Evolutionary conservation across 2,888 invertebrate genomes (phyloP).

Genomic region (Plusia festucae): DNA sequence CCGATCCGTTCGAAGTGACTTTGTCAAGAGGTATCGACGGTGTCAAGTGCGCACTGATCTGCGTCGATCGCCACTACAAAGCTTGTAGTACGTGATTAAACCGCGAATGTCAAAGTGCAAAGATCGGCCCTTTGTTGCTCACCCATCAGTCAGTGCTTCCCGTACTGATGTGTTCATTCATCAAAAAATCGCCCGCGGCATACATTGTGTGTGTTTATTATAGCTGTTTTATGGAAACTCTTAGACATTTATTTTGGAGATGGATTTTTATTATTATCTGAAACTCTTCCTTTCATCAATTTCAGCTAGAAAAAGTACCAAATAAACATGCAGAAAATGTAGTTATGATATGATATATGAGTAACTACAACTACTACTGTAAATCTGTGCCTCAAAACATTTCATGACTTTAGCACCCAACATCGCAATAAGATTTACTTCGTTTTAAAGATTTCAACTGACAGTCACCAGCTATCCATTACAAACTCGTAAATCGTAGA

Average conservation of each 20-base stretch:
- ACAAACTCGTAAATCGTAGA: slow-evolving; percentile 32
- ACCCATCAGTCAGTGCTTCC: slow-evolving; percentile 78
- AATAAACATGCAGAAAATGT: too few relatives aligned
- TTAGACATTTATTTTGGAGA: slow-evolving; percentile 22
- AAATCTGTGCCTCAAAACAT: too few relatives aligned
- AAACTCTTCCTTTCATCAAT: too few relatives aligned
- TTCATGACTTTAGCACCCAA: too few relatives aligned
- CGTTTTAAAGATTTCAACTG: slow-evolving; percentile 8
- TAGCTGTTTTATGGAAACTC: slow-evolving; percentile 44
- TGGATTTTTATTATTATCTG: slow-evolving; percentile 27
- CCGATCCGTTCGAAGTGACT: slow-evolving; percentile 75
- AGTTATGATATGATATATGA: too few relatives aligned
- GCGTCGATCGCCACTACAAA: slow-evolving; percentile 70
- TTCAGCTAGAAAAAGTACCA: too few relatives aligned
- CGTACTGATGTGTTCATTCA: slow-evolving; percentile 81
- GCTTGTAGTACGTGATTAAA: slow-evolving; percentile 87
- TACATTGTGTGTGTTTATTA: slow-evolving; percentile 58
- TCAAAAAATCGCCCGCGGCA: slow-evolving; percentile 79
- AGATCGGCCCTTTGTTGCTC: slow-evolving; percentile 83
- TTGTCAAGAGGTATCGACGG: slow-evolving; percentile 79
- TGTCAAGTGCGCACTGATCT: slow-evolving; percentile 83
- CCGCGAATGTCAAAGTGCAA: slow-evolving; percentile 89
- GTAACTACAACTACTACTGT: too few relatives aligned
- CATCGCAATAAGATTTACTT: background rate
- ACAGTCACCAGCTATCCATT: slow-evolving; percentile 37